phyloP scores from a whole-genome alignment of 1,140 invertebrate genomes.

The Pantala flavescens region DNA sequence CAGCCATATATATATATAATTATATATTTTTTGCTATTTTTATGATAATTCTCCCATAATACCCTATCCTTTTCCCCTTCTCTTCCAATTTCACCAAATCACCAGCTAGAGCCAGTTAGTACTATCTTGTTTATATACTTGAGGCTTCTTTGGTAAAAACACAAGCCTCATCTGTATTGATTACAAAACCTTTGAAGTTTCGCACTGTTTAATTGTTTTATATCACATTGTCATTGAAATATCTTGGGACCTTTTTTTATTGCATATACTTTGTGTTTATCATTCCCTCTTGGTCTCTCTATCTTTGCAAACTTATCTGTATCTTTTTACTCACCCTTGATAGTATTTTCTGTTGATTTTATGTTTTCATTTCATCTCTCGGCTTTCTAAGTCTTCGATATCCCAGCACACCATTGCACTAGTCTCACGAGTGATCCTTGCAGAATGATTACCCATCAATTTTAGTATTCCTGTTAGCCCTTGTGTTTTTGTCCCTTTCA shows the following conservation, averaged over 20 bases:
- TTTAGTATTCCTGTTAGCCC: background rate
- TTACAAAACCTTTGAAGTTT: background rate
- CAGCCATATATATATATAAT: constrained; percentile 5
- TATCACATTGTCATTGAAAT: constrained; percentile 3
- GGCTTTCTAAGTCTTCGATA: background rate
- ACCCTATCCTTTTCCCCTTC: background rate
- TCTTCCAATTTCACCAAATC: constrained; percentile 12
- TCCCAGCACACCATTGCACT: background rate
- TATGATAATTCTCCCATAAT: background rate
- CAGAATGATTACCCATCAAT: background rate
- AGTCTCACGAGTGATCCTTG: background rate
- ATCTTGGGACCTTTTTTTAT: background rate
- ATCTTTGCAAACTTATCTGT: background rate
- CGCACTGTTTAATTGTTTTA: background rate
- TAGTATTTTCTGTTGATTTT: background rate
- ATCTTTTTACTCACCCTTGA: background rate
- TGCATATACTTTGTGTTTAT: background rate
- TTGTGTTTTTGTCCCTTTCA: background rate
- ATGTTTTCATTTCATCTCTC: constrained; percentile 7
- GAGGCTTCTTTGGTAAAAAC: background rate
- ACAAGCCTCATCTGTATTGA: background rate
- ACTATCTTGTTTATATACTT: constrained; percentile 14
- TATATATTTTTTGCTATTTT: constrained; percentile 12
- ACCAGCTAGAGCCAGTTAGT: constrained; percentile 14
- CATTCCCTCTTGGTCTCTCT: background rate